Base-by-base conservation (phyloP, 2,888 invertebrate species). In the Ectemnius lituratus region DNA sequence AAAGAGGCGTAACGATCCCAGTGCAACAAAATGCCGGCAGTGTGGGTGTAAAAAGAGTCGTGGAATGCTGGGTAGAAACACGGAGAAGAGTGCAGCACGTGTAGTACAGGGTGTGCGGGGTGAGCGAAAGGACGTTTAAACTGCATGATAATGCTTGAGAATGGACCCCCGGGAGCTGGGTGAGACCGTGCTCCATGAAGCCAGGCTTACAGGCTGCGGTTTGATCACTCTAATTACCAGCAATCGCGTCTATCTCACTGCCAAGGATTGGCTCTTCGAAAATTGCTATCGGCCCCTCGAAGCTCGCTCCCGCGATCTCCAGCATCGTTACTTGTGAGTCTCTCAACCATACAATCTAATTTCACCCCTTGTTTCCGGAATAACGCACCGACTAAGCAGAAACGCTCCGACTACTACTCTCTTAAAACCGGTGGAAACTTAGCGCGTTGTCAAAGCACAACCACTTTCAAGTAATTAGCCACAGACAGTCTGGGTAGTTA, bases 211-310 rank as follows among this genome's bases (percentile, higher is more conserved):
- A 68, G 87, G 89, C 59, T 90, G 90, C 84, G 86, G 85, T 79
- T 78, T 90, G 70, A 85, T 90, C 83, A 90, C 90, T 58, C 81
- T 89, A 62, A 80, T 90, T 73, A 90, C 90, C 52, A 90, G 90
- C 77, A 89, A 88, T 85, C 88, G 85, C 76, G 84, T 84, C 73
- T 90, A 90, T 78, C 75, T 90, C 73, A 70, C 81, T 18, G 83
- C 84, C 62, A 90, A 90, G 73, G 90, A 90, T 75, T 90, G 90
- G 88, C 79, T 90, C 13, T 80, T 70, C 63, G 83, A 83, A 64
- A 82, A 88, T 78, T 88, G 87, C 67, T 87, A 81, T 72, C 78
- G 75, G 18, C 88, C 90, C 20, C 66, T 84, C 67, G 82, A 81
- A 45, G 67, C 62, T 60, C 83, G 76, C 27, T 78, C 82, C 52